Conservation (phyloP, 2,797 vertebrate species). For the Halcyon leucocephala region DNA sequence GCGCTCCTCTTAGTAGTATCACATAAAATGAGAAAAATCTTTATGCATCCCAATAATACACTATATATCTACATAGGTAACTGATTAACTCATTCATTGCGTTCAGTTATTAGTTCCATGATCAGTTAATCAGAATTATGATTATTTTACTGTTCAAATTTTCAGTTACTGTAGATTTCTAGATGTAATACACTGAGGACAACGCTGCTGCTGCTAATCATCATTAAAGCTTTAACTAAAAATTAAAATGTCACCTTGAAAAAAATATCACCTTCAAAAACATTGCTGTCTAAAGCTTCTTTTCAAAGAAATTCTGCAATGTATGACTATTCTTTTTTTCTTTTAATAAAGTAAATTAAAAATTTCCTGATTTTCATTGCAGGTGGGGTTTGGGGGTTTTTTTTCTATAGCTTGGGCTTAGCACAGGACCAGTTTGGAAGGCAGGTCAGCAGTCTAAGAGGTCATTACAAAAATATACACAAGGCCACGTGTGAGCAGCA, state of each 20-base stretch:
- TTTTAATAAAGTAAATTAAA: background rate
- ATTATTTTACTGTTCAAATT: background rate
- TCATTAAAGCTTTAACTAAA: background rate
- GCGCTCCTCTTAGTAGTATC: background rate
- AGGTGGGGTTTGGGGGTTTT: accelerated
- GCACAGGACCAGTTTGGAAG: background rate
- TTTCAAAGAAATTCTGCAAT: background rate
- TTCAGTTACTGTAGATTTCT: background rate
- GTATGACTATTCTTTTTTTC: background rate
- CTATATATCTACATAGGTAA: background rate
- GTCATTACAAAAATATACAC: background rate
- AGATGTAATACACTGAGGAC: accelerated
- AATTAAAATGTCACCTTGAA: background rate
- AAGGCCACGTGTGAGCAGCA: background rate
- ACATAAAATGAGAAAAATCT: background rate
- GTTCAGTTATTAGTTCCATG: background rate
- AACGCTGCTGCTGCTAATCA: accelerated
- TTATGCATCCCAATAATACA: background rate
- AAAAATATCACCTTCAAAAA: background rate
- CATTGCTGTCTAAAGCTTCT: background rate
- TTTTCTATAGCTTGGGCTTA: accelerated
- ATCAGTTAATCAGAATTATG: background rate
- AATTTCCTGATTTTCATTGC: background rate
- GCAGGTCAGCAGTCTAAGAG: background rate
- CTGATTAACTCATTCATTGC: background rate